Conservation (phyloP, 2,797 vertebrate species). For the Neomorphus geoffroyi region DNA sequence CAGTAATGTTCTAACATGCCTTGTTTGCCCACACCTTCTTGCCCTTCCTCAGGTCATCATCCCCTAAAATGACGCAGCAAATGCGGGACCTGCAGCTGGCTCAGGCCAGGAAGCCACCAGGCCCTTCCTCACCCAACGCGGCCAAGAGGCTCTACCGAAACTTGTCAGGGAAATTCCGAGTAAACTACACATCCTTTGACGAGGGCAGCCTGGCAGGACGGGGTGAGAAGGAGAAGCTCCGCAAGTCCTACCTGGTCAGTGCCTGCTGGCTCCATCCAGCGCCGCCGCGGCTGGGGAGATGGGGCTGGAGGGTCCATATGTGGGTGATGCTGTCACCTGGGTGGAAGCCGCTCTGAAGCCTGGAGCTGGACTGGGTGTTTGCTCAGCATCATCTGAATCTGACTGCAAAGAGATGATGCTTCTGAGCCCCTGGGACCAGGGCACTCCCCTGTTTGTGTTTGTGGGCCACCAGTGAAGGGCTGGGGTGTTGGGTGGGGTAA, state of each 20-base stretch:
- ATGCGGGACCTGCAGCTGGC: conserved; percentile 83
- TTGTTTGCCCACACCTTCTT: background rate
- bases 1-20: accelerated
- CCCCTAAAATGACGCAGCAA: conserved; percentile 89
- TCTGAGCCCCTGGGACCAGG: background rate
- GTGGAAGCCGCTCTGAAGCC: background rate
- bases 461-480: background rate
- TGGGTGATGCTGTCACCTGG: background rate
- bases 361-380: background rate
- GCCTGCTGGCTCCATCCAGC: background rate
- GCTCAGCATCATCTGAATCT: background rate
- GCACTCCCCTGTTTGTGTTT: background rate
- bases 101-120: conserved; percentile 81
- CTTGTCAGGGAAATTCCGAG: conserved; percentile 92
- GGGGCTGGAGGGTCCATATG: accelerated
- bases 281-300: accelerated
- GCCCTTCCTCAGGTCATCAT: conserved; percentile 80
- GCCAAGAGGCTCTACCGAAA: conserved; percentile 93
- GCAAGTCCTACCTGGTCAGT: conserved; percentile 87
- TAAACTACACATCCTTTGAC: conserved; percentile 83
- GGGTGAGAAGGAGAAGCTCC: conserved; percentile 86
- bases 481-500: background rate
- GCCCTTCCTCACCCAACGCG: conserved; percentile 87
- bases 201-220: conserved; percentile 81
- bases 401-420: background rate